These are phyloP conservation scores for Lasioglossum albipes DNA, from an alignment of 1,140 invertebrate genomes.

Conservation along the genomic window DNA sequence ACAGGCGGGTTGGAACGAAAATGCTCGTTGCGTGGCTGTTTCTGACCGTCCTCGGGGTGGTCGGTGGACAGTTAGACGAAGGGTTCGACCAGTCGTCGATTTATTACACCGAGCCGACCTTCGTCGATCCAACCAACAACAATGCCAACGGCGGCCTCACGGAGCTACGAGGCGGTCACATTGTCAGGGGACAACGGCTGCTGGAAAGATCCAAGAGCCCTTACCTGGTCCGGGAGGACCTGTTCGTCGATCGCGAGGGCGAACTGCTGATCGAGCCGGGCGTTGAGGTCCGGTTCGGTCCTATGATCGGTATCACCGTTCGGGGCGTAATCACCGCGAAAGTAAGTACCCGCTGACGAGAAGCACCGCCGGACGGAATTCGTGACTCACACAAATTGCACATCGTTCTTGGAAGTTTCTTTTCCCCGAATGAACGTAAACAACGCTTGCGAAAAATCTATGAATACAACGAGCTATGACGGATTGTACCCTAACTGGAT, in stretches of 20 bases:
- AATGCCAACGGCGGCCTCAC: constrained; percentile 70
- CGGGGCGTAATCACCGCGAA: constrained; percentile 91
- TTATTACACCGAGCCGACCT: constrained; percentile 76
- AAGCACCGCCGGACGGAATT: neutral
- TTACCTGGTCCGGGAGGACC: constrained; percentile 89
- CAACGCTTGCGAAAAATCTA: no score
- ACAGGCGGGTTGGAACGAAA: neutral
- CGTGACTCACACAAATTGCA: neutral
- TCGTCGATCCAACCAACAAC: constrained; percentile 43
- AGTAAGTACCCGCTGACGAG: constrained; percentile 81
- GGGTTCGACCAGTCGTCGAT: constrained; percentile 69
- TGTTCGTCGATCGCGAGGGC: constrained; percentile 87
- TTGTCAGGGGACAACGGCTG: constrained; percentile 79
- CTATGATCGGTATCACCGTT: constrained; percentile 94
- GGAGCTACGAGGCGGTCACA: constrained; percentile 83
- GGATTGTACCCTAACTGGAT: no score
- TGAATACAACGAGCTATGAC: no score
- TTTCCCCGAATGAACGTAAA: no score
- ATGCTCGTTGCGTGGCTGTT: constrained; percentile 31
- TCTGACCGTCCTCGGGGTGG: constrained; percentile 17
- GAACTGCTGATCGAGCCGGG: constrained; percentile 92
- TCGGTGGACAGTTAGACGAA: constrained; percentile 46
- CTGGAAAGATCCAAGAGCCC: constrained; percentile 84
- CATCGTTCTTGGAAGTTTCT: neutral
- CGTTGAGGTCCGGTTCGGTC: constrained; percentile 90